A percentile compares a stretch with the other conserved stretches of the same genome.
Conservation (phyloP, 2,797 vertebrate genomes). For the Dendrocincla tyrannina region DNA sequence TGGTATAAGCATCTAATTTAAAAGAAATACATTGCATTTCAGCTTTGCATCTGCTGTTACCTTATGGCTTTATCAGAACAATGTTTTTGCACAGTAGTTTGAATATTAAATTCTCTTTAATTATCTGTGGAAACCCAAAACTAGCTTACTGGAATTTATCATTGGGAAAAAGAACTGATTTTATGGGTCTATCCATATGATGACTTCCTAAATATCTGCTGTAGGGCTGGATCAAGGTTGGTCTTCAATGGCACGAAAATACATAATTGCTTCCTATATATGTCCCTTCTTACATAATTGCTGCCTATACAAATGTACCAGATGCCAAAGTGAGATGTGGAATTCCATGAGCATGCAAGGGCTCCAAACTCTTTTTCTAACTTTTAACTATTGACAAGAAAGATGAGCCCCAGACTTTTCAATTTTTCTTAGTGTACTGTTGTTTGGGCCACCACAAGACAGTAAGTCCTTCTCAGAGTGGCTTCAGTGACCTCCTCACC, state of each 20-base stretch:
- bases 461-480: neutral
- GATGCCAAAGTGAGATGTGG: neutral
- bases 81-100: neutral
- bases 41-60: neutral
- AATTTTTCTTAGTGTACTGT: neutral
- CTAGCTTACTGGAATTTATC: neutral
- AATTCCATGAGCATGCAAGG: neutral
- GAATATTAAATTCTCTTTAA: neutral
- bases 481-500: neutral
- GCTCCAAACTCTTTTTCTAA: neutral
- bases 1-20: constrained; percentile 91
- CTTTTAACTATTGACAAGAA: neutral
- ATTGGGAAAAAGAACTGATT: neutral
- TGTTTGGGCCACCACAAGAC: neutral
- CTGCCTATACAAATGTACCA: neutral
- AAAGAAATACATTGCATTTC: neutral
- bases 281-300: too few species aligned
- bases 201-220: neutral
- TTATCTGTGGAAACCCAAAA: neutral
- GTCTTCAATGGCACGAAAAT: neutral
- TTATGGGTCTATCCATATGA: neutral
- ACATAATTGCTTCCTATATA: too few species aligned
- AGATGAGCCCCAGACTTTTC: neutral
- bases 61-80: neutral
- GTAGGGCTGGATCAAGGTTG: neutral